These are phyloP conservation scores for Eudemis profundana DNA, from an alignment of 2,888 invertebrate species.

Conservation along the genomic window DNA sequence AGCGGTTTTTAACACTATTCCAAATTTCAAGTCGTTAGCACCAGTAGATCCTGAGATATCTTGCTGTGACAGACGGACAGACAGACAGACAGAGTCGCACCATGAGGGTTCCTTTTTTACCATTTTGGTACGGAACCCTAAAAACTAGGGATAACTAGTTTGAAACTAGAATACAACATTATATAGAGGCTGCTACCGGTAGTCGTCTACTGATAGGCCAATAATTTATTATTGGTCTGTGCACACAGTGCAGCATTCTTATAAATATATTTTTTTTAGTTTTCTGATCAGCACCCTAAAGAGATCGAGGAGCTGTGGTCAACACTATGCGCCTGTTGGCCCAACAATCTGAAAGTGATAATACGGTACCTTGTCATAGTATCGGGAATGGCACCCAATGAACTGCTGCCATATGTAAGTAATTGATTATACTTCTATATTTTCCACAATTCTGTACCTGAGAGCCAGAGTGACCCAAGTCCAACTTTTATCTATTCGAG, in stretches of 20 bases:
- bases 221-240: no score
- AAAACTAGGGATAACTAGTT: no score
- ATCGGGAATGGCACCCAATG: slow-evolving; percentile 98
- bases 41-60: no score
- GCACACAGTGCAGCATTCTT: not conserved
- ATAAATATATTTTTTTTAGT: slow-evolving; percentile 83
- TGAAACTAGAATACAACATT: no score
- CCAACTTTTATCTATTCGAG: not conserved
- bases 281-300: slow-evolving; percentile 97
- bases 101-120: no score
- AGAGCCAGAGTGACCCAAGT: slow-evolving; percentile 1
- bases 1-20: no score
- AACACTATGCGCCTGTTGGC: slow-evolving; percentile 97
- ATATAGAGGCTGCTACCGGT: no score
- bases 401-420: slow-evolving; percentile 96
- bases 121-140: no score
- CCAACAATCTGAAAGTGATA: slow-evolving; percentile 98
- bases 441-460: not conserved
- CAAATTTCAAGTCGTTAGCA: no score
- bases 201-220: not conserved
- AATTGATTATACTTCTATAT: slow-evolving; percentile 14
- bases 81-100: no score
- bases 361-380: slow-evolving; percentile 98
- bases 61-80: no score
- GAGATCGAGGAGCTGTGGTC: slow-evolving; percentile 99